phyloP scores from a whole-genome alignment of 2,888 invertebrate genomes.

The Tetanocera ferruginea region DNA sequence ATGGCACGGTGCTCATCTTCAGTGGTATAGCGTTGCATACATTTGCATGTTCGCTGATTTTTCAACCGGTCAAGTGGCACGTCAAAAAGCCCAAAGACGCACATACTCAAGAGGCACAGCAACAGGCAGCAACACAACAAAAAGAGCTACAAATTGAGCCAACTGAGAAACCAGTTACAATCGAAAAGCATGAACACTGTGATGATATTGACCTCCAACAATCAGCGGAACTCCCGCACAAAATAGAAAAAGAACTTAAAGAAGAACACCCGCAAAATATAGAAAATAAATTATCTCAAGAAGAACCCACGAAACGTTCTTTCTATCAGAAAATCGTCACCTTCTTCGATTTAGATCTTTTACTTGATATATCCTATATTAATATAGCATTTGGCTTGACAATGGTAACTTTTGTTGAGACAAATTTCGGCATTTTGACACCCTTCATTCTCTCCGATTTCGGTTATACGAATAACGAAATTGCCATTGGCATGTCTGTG shows the following conservation, averaged over 20 bases:
- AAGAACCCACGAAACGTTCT: constrained; percentile 67
- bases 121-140: constrained; percentile 64
- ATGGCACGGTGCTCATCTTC: constrained; percentile 77
- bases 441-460: constrained; percentile 80
- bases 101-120: constrained; percentile 56
- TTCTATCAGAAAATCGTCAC: constrained; percentile 74
- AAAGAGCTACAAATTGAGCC: constrained; percentile 75
- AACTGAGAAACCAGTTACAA: constrained; percentile 76
- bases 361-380: constrained; percentile 78
- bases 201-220: constrained; percentile 64
- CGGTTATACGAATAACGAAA: constrained; percentile 71
- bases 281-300: constrained; percentile 33
- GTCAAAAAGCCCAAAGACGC: constrained; percentile 70
- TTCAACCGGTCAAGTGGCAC: constrained; percentile 84
- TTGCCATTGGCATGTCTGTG: constrained; percentile 79
- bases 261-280: not conserved
- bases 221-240: constrained; percentile 58
- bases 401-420: constrained; percentile 78
- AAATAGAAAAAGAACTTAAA: constrained; percentile 51
- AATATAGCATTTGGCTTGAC: constrained; percentile 82
- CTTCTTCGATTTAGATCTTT: constrained; percentile 80
- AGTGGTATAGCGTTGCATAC: constrained; percentile 79
- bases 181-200: constrained; percentile 70
- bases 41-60: constrained; percentile 76
- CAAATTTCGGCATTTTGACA: constrained; percentile 81